phyloP scores from a whole-genome alignment of 2,113 vertebrate genomes.

The Pseudonaja textilis region DNA sequence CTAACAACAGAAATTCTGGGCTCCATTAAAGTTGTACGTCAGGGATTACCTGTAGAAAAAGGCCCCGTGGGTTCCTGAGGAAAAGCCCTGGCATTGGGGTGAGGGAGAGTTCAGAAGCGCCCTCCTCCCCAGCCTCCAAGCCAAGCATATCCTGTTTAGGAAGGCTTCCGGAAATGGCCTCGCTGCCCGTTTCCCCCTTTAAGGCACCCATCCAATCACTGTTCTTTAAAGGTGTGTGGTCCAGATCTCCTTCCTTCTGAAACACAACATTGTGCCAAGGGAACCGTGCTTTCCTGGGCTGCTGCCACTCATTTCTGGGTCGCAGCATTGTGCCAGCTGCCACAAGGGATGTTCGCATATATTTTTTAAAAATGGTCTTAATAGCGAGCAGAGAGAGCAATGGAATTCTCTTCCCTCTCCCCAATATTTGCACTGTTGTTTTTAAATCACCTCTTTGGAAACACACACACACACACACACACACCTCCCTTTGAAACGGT shows the following conservation, averaged over 20 bases:
- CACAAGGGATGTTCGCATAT: too few species aligned
- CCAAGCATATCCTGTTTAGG: background rate
- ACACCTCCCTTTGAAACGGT: accelerated
- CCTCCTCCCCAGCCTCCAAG: background rate
- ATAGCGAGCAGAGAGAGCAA: background rate
- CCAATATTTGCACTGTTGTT: background rate
- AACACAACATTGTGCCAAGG: background rate
- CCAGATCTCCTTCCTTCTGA: background rate
- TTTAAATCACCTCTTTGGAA: background rate
- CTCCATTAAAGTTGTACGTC: too few species aligned
- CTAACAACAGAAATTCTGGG: too few species aligned
- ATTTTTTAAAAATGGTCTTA: too few species aligned
- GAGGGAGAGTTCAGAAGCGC: too few species aligned
- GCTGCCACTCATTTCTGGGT: background rate
- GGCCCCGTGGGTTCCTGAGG: background rate
- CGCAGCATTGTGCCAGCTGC: background rate
- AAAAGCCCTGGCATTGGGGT: background rate
- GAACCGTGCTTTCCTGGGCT: too few species aligned
- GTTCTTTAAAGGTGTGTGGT: background rate
- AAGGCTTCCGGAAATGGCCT: background rate
- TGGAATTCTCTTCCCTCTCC: background rate
- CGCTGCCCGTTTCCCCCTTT: background rate
- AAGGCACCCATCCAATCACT: background rate
- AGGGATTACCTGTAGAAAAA: background rate
- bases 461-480: too few species aligned